These are phyloP conservation scores for Panzeria rudis DNA, from an alignment of 2,888 invertebrate species.

Conservation along the genomic window DNA sequence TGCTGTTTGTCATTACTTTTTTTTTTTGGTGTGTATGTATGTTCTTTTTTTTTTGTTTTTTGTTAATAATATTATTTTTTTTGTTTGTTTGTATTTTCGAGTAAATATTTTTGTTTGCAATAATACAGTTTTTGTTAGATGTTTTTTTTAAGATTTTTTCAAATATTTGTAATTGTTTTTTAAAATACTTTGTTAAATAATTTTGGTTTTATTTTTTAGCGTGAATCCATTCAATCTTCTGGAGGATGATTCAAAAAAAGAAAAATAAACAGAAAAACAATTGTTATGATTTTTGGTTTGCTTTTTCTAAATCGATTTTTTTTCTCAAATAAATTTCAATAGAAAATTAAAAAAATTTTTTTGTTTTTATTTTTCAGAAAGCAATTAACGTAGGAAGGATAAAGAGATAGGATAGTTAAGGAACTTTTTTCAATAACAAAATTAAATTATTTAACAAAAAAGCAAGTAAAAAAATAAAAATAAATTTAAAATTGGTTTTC, in stretches of 20 bases:
- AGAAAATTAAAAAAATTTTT: constrained; percentile 17
- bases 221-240: constrained; percentile 84
- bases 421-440: constrained; percentile 25
- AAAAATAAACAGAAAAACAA: constrained; percentile 77
- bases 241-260: constrained; percentile 83
- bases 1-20: constrained; percentile 76
- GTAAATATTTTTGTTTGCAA: constrained; percentile 73
- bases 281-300: constrained; percentile 70
- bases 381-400: constrained; percentile 58
- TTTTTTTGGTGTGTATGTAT: constrained; percentile 74
- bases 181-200: constrained; percentile 70
- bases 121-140: constrained; percentile 74
- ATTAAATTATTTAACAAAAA: constrained; percentile 16
- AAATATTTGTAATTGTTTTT: constrained; percentile 72
- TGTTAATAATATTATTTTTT: constrained; percentile 74
- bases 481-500: constrained; percentile 25
- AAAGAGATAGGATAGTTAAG: constrained; percentile 68
- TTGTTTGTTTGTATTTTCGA: constrained; percentile 65
- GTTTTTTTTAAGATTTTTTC: constrained; percentile 73
- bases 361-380: constrained; percentile 8
- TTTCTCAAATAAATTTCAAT: constrained; percentile 49
- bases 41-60: constrained; percentile 76
- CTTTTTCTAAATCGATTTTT: constrained; percentile 35
- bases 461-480: constrained; percentile 22
- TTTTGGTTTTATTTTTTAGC: constrained; percentile 75